Evolutionary conservation across 1,140 invertebrate species (phyloP).

Genomic region (Andricus grossulariae): DNA sequence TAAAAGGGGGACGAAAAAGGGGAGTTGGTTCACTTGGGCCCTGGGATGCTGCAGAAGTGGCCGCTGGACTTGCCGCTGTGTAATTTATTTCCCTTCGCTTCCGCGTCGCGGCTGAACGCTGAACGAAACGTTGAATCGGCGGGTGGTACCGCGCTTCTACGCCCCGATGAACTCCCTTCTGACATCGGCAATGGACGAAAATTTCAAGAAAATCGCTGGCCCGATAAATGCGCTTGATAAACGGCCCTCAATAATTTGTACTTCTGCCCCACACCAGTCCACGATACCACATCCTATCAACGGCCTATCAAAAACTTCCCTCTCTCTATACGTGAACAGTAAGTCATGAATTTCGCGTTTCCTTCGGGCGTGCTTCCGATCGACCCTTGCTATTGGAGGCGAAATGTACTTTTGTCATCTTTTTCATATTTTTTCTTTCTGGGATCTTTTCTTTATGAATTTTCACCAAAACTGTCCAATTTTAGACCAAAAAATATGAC

Average conservation of each 20-base stretch:
- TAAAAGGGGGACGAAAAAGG: background rate
- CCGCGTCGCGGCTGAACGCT: conserved; percentile 67
- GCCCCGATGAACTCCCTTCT: conserved; percentile 55
- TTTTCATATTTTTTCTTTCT: background rate
- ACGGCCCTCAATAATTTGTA: conserved; percentile 66
- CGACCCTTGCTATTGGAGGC: conserved; percentile 40
- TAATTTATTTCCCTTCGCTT: conserved; percentile 74
- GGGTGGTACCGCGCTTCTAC: conserved; percentile 56
- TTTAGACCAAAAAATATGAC: no score
- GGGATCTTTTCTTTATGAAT: no score
- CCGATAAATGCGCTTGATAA: conserved; percentile 63
- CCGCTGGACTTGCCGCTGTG: conserved; percentile 62
- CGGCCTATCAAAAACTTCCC: conserved; percentile 42
- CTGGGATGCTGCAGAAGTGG: conserved; percentile 58
- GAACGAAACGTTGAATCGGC: conserved; percentile 61
- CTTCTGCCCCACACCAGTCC: conserved; percentile 49
- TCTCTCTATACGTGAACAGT: conserved; percentile 12
- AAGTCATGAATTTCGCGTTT: conserved; percentile 61
- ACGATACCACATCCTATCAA: conserved; percentile 46
- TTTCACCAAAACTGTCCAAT: no score
- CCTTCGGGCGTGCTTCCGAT: conserved; percentile 60
- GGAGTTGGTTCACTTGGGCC: conserved; percentile 31
- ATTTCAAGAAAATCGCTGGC: conserved; percentile 71
- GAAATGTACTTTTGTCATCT: conserved; percentile 38
- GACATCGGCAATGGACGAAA: conserved; percentile 62